Evolutionary conservation across 2,797 vertebrate species (phyloP), one percentile per base, ranked within the genome.

Genomic region (Hybognathus amarus): DNA sequence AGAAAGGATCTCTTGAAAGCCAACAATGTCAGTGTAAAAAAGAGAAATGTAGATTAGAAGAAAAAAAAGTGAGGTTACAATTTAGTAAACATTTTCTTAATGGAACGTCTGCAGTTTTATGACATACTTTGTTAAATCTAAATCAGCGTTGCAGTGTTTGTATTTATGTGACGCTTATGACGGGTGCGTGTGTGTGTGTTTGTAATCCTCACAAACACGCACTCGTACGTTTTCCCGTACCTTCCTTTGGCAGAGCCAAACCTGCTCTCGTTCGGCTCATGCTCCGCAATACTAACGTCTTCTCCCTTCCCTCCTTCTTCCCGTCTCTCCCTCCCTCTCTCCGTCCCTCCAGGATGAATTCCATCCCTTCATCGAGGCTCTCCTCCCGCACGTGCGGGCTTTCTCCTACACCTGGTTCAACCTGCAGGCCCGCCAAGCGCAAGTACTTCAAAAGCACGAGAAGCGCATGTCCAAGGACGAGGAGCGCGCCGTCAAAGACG

Each of bases 341-440:
- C 92, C 93, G 87, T 94, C 94, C 89, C 90, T 94, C 89, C 93
- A 97, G 97, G 97, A 97, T 97, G 97, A 97, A 94, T 98, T 98
- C 94, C 97, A 97, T 93, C 97, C 97, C 89, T 98, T 98, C 94
- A 97, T 98, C 91, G 97, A 98, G 95, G 96, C 97, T 90, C 96
- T 98, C 87, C 95, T 98, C 91, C 97, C 96, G 90, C 96, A 97
- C 83, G 97, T 97, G 86, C 97, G 97, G 71, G 96, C 97, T 89
- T 98, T 97, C 86, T 96, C 97, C 88, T 98, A 98, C 95, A 97
- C 97, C 94, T 98, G 97, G 97, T 97, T 98, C 94, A 98, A 98
- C 95, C 95, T 98, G 91, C 97, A 98, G 95, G 97, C 97, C 89
- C 96, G 96, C 89, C 89, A 98, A 98, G 90, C 96, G 97, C 95